These are phyloP conservation scores for Elegia similella DNA, from an alignment of 2,888 invertebrate species.

Conservation along the genomic window DNA sequence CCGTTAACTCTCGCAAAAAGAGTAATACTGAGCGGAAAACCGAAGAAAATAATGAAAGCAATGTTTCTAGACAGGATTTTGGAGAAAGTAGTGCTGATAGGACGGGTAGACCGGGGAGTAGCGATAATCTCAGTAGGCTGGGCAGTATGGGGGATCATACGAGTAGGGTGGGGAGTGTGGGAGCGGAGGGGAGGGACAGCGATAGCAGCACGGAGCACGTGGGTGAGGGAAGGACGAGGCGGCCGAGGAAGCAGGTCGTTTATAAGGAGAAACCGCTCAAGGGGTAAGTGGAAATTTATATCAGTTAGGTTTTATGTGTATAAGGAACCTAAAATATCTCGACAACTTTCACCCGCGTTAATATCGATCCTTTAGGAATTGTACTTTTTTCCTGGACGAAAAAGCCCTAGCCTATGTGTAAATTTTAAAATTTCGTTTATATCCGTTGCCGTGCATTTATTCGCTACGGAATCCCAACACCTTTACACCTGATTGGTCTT, in stretches of 20 bases:
- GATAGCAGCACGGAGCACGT: slow-evolving; percentile 33
- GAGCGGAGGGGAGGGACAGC: slow-evolving; percentile 33
- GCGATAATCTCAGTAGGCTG: not conserved
- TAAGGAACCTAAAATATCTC: too few species aligned
- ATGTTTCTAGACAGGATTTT: not conserved
- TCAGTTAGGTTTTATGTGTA: too few species aligned
- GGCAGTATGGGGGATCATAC: slow-evolving; percentile 5
- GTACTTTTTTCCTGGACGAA: too few species aligned
- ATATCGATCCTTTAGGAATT: too few species aligned
- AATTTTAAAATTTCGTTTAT: too few species aligned
- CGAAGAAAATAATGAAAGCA: not conserved
- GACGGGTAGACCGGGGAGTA: not conserved
- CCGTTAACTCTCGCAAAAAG: not conserved
- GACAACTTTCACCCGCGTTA: too few species aligned
- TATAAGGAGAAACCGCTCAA: slow-evolving; percentile 72
- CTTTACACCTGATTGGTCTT: too few species aligned
- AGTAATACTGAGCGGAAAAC: not conserved
- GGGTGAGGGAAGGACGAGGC: slow-evolving; percentile 44
- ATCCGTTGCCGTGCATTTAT: too few species aligned
- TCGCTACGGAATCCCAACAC: too few species aligned
- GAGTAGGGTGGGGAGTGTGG: slow-evolving; percentile 28
- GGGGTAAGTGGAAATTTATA: slow-evolving; percentile 38
- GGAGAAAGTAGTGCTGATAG: not conserved
- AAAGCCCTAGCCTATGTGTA: too few species aligned
- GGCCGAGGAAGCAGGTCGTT: slow-evolving; percentile 52